These are phyloP conservation scores for Astropecten irregularis DNA, from an alignment of 53 echinoderm and acorn worm species.

Conservation along the genomic window DNA sequence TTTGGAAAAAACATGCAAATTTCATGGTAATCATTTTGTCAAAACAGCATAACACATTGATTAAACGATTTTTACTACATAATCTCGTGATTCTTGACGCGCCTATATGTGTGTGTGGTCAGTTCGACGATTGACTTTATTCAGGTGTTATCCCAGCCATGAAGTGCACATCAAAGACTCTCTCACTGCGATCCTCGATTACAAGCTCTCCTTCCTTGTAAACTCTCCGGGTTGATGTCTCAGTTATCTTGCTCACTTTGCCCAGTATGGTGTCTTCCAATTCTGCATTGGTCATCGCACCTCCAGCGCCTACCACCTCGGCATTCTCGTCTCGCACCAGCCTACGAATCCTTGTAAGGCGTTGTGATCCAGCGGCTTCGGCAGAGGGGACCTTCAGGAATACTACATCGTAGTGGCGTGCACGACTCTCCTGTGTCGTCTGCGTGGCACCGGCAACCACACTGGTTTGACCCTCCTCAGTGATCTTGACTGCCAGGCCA, in stretches of 20 bases:
- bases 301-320: background rate
- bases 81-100: too few species aligned
- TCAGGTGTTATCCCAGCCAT: background rate
- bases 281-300: background rate
- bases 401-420: slow-evolving; percentile 11
- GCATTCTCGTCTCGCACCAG: background rate
- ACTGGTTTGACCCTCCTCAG: background rate
- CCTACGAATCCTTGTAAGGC: background rate
- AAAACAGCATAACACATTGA: too few species aligned
- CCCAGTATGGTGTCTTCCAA: background rate
- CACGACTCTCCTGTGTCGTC: background rate
- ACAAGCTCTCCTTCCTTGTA: background rate
- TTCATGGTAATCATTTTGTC: too few species aligned
- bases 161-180: background rate
- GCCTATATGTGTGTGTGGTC: too few species aligned
- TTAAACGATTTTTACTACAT: too few species aligned
- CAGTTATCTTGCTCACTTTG: background rate
- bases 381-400: background rate
- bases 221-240: background rate
- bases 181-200: background rate
- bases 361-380: background rate
- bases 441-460: background rate
- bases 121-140: too few species aligned
- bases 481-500: background rate
- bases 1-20: too few species aligned